Base-by-base conservation (phyloP, 2,797 vertebrate species). In the Tiaroga cobitis region DNA sequence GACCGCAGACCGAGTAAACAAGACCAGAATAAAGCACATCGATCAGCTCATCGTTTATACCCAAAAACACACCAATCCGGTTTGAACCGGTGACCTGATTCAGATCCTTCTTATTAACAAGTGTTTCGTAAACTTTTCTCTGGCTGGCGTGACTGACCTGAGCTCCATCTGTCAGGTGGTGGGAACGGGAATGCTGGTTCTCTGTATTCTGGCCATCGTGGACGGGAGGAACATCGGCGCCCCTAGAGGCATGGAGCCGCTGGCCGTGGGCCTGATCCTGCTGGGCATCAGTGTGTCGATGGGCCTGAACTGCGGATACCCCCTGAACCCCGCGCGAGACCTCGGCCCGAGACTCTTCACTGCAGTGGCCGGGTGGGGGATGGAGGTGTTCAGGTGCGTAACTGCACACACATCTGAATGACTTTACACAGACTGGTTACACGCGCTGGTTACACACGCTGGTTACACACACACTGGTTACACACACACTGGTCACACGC, bases 291-390 rank as follows among this genome's bases (percentile, higher is more conserved):
- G 95, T 0, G 96, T 95, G 43, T 97, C 97, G 70, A 94, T 99
- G 96, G 96, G 96, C 2, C 92, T 97, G 91, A 99, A 99, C 95
- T 96, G 96, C 39, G 98, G 98, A 41, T 97, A 97, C 87, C 97
- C 98, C 34, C 96, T 99, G 93, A 99, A 99, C 89, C 98, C 98
- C 0, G 98, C 98, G 89, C 94, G 98, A 80, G 98, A 99, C 87
- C 95, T 99, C 77, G 96, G 97, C 11, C 98, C 98, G 4, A 93
- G 98, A 21, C 92, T 99, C 80, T 99, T 99, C 94, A 99, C 97
- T 0, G 96, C 97, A 0, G 1, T 97, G 21, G 97, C 97, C 0
- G 98, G 98, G 65, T 99, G 98, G 98, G 98, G 98, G 13, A 93
- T 95, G 90, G 97, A 97, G 87, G 98, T 99, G 68, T 99, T 99